A percentile compares a stretch with the other conserved stretches of the same genome.
Evolutionary conservation across 2,888 invertebrate genomes (phyloP).

Genomic region (Griposia aprilina): DNA sequence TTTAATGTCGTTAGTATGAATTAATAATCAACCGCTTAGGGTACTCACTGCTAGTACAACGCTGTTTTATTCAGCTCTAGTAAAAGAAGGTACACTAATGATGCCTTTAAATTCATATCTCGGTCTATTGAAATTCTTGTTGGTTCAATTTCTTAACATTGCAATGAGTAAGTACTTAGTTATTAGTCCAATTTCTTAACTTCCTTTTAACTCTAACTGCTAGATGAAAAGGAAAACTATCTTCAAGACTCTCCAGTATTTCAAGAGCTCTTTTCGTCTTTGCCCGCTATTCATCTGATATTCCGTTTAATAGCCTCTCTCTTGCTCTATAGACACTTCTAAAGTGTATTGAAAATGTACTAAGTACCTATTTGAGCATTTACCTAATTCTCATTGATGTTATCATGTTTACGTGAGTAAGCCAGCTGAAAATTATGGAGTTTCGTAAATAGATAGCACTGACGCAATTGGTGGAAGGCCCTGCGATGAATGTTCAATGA

Average conservation of each 20-base stretch:
- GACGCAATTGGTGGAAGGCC: slow-evolving; percentile 15
- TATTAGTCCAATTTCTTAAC: slow-evolving; percentile 27
- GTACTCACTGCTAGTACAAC: background rate
- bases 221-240: slow-evolving; percentile 39
- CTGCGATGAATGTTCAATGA: slow-evolving; percentile 39
- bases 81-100: background rate
- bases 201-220: slow-evolving; percentile 19
- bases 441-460: slow-evolving; percentile 24
- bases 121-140: slow-evolving; percentile 2
- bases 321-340: slow-evolving; percentile 10
- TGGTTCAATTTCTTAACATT: slow-evolving; percentile 12
- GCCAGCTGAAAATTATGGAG: slow-evolving; percentile 26
- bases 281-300: slow-evolving; percentile 31
- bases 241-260: slow-evolving; percentile 24
- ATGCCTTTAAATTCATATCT: background rate
- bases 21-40: background rate
- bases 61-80: background rate
- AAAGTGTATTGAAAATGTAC: slow-evolving; percentile 27
- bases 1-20: background rate
- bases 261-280: slow-evolving; percentile 23
- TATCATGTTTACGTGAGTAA: slow-evolving; percentile 18
- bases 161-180: slow-evolving; percentile 1
- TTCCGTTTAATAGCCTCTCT: slow-evolving; percentile 31
- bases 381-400: slow-evolving; percentile 5
- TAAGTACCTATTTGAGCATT: slow-evolving; percentile 14